Conservation (phyloP, 1,140 invertebrate genomes). For the Cataglyphis hispanica region DNA sequence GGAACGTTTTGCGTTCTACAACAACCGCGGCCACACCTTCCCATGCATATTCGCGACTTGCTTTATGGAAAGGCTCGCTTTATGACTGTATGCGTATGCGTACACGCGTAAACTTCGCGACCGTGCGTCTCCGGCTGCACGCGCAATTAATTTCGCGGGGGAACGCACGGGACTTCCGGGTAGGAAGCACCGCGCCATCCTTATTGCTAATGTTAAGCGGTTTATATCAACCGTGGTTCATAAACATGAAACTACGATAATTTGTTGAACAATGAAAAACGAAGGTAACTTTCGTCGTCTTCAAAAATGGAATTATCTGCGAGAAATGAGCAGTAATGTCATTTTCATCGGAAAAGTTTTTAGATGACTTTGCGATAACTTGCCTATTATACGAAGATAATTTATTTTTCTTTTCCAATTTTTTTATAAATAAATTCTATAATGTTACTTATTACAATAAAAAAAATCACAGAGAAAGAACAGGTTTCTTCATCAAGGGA, state of each 20-base stretch:
- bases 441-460: neutral
- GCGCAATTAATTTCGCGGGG: slow-evolving; percentile 68
- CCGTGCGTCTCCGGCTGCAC: slow-evolving; percentile 36
- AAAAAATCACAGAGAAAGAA: neutral
- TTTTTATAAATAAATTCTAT: neutral
- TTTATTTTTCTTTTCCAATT: neutral
- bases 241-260: slow-evolving; percentile 1
- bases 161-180: slow-evolving; percentile 10
- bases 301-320: neutral
- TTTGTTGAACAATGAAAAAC: neutral
- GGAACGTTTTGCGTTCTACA: slow-evolving; percentile 25
- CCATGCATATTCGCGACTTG: slow-evolving; percentile 73
- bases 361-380: neutral
- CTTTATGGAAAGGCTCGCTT: slow-evolving; percentile 69
- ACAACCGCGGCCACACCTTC: slow-evolving; percentile 72
- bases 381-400: neutral
- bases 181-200: slow-evolving; percentile 31
- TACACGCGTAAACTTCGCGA: slow-evolving; percentile 25
- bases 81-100: slow-evolving; percentile 52
- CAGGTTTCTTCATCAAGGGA: neutral
- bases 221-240: slow-evolving; percentile 5
- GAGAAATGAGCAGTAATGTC: neutral
- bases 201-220: slow-evolving; percentile 47
- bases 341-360: neutral
- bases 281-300: neutral